These are phyloP conservation scores for Esox lucius DNA, from an alignment of 2,797 vertebrate species.

Conservation along the genomic window DNA sequence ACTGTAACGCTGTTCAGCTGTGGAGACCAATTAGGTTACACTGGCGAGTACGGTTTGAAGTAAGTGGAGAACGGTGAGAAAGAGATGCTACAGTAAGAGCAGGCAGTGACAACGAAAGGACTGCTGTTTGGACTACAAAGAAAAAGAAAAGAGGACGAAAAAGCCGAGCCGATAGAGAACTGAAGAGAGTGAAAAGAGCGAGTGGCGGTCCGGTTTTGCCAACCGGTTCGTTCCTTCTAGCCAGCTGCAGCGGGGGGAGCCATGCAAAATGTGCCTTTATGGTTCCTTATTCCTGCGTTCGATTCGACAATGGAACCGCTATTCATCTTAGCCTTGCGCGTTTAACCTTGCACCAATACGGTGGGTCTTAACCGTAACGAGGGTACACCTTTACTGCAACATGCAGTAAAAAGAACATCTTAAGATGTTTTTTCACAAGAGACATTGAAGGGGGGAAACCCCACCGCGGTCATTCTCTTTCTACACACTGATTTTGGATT, in stretches of 20 bases:
- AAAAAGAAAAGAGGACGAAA: conserved; percentile 6
- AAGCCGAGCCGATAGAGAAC: conserved; percentile 28
- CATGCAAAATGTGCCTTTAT: conserved; percentile 32
- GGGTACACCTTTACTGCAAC: conserved; percentile 23
- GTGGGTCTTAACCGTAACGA: neutral
- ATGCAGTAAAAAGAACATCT: conserved; percentile 23
- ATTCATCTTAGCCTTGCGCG: conserved; percentile 6
- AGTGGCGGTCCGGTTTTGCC: conserved; percentile 13
- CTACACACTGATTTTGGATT: conserved; percentile 50
- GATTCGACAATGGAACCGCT: conserved; percentile 34
- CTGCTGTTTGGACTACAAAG: conserved; percentile 6
- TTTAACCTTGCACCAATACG: conserved; percentile 11
- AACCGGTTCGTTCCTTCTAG: conserved; percentile 38
- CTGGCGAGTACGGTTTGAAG: neutral
- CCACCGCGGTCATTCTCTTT: conserved; percentile 18
- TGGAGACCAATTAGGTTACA: neutral
- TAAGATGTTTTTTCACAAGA: conserved; percentile 14
- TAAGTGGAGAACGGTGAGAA: neutral
- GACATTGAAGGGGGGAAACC: conserved; percentile 30
- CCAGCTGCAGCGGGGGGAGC: conserved; percentile 26
- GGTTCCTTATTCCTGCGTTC: conserved; percentile 25
- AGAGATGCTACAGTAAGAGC: conserved; percentile 6
- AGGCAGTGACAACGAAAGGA: conserved; percentile 24
- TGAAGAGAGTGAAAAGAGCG: neutral
- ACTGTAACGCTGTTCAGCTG: too few species aligned